phyloP scores from a whole-genome alignment of 92 coral and sea anemone species.

The Phenganax stokvisi region DNA sequence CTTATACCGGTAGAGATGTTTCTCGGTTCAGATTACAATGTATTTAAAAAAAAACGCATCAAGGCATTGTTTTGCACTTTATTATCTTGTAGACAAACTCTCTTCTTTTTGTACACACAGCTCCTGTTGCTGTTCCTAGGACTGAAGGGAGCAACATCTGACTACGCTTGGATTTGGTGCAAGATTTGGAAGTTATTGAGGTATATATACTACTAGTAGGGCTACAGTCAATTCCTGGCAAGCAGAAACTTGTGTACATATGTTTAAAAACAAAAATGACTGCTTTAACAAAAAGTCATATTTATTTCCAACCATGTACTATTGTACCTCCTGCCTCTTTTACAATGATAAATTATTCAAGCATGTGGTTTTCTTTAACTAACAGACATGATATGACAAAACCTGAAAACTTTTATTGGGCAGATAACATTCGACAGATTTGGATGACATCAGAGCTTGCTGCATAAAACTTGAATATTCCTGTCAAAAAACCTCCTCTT shows the following conservation, averaged over 20 bases:
- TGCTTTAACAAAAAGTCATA: too few species aligned
- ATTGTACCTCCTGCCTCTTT: too few species aligned
- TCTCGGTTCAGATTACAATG: conserved; percentile 2
- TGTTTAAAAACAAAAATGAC: too few species aligned
- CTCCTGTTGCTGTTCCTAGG: background rate
- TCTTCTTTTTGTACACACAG: background rate
- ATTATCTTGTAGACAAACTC: background rate
- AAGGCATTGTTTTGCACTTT: background rate
- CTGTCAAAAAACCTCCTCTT: conserved; percentile 40
- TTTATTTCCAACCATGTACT: too few species aligned
- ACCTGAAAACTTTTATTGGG: conserved; percentile 41
- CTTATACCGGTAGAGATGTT: background rate
- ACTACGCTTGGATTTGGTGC: background rate
- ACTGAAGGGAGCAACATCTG: background rate
- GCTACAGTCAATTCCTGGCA: background rate
- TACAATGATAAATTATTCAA: background rate
- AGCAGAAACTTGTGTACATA: too few species aligned
- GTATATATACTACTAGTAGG: background rate
- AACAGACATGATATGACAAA: conserved; percentile 47
- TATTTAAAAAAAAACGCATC: background rate
- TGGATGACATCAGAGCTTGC: conserved; percentile 30
- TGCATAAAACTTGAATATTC: conserved; percentile 26
- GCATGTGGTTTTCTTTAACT: background rate
- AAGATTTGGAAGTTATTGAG: background rate
- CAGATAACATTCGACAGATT: conserved; percentile 26